Evolutionary conservation across 2,797 vertebrate species (phyloP).

Genomic region (Xyrichtys novacula): DNA sequence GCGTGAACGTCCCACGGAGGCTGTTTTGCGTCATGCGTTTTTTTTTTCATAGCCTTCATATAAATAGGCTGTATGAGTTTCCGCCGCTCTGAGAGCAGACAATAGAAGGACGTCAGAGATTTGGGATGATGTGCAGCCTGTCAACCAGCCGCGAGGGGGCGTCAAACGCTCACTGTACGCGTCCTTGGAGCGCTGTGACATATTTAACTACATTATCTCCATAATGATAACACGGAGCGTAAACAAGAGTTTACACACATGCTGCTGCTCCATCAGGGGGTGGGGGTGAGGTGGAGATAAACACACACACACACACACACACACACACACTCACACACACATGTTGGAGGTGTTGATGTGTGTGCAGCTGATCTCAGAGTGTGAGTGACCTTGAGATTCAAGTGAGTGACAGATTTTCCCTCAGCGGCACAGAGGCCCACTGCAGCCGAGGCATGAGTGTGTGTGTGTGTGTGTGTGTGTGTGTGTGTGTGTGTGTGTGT

Average conservation of each 20-base stretch:
- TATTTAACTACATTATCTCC: constrained; percentile 1
- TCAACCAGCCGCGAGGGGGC: constrained; percentile 67
- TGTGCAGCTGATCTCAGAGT: constrained; percentile 31
- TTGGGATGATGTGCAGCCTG: neutral
- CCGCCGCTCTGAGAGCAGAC: constrained; percentile 54
- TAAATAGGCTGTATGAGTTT: constrained; percentile 31
- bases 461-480: constrained; percentile 4
- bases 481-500: constrained; percentile 1
- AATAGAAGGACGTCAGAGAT: constrained; percentile 37
- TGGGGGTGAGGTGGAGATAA: neutral
- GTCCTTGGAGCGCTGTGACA: neutral
- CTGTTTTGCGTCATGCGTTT: constrained; percentile 33
- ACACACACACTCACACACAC: too few species aligned
- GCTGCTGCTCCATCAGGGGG: neutral
- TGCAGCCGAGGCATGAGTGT: neutral
- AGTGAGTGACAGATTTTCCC: constrained; percentile 30
- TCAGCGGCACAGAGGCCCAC: constrained; percentile 1
- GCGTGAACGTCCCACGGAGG: constrained; percentile 15
- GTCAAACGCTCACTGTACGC: constrained; percentile 28
- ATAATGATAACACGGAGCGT: neutral
- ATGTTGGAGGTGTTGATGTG: neutral
- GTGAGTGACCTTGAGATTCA: constrained; percentile 62
- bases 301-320: neutral
- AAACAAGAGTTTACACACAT: neutral
- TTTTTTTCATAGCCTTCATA: constrained; percentile 25